A percentile compares a stretch with the other conserved stretches of the same genome.
Evolutionary conservation across 1,140 invertebrate genomes (phyloP).

Genomic region (Drosophila kanapiae): DNA sequence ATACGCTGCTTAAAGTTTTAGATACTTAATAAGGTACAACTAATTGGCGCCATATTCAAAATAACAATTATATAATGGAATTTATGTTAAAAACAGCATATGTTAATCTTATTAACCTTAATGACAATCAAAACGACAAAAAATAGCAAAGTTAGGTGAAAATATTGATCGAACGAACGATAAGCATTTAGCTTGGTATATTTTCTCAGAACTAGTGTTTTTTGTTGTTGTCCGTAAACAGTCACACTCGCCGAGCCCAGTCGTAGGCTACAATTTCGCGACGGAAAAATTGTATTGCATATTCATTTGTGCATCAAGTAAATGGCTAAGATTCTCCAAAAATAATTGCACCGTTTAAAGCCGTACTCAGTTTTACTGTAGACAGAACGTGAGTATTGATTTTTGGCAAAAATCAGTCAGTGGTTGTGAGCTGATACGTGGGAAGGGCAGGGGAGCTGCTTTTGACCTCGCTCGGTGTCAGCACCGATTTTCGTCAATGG

Average conservation of each 20-base stretch:
- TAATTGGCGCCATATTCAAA: background rate
- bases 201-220: background rate
- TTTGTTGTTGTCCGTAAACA: background rate
- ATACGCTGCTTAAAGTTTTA: background rate
- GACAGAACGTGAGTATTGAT: conserved; percentile 70
- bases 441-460: background rate
- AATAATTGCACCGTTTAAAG: conserved; percentile 3
- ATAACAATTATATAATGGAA: background rate
- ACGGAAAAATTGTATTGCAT: conserved; percentile 29
- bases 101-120: background rate
- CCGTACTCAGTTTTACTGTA: conserved; percentile 1
- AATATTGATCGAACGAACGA: background rate
- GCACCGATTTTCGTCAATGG: conserved; percentile 73
- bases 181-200: background rate
- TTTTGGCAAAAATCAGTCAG: conserved; percentile 32
- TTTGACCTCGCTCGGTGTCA: conserved; percentile 77
- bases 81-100: too few relatives aligned
- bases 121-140: background rate
- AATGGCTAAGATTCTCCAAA: background rate
- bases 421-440: background rate
- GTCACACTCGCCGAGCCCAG: conserved; percentile 19
- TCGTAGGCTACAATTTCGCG: conserved; percentile 26
- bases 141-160: background rate
- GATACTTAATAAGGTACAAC: background rate
- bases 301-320: conserved; percentile 11